Evolutionary conservation across 2,888 invertebrate species (phyloP).

Genomic region (Mongoloraphidia duomilia): DNA sequence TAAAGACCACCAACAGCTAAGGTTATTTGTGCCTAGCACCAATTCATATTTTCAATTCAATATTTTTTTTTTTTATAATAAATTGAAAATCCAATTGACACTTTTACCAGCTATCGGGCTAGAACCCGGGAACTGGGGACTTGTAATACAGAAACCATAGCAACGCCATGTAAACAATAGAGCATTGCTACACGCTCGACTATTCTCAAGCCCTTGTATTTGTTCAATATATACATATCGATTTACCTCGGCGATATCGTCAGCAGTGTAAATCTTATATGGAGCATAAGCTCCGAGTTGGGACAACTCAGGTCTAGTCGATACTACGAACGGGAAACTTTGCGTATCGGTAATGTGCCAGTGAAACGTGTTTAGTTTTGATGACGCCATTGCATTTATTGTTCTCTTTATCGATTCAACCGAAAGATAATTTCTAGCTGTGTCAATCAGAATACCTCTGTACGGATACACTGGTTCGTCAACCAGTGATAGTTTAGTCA

Average conservation of each 20-base stretch:
- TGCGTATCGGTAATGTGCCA: slow-evolving; percentile 93
- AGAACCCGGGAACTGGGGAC: no score
- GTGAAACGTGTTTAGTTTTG: slow-evolving; percentile 86
- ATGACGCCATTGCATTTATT: slow-evolving; percentile 78
- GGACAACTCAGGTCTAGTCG: slow-evolving; percentile 53
- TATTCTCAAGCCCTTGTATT: no score
- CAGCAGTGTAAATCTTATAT: slow-evolving; percentile 46
- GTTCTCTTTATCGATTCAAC: slow-evolving; percentile 58
- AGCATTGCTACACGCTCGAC: no score
- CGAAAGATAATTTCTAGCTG: slow-evolving; percentile 73
- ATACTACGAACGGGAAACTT: slow-evolving; percentile 78
- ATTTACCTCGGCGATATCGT: slow-evolving; percentile 35
- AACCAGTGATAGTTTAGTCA: slow-evolving; percentile 42
- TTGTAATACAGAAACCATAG: no score
- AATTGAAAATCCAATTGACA: no score
- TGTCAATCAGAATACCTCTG: slow-evolving; percentile 80
- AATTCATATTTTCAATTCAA: no score
- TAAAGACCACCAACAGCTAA: no score
- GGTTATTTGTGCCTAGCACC: no score
- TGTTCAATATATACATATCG: no score
- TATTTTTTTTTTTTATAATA: no score
- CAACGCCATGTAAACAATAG: no score
- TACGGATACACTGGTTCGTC: slow-evolving; percentile 80
- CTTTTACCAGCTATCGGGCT: no score
- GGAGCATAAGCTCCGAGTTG: slow-evolving; percentile 67